These are phyloP conservation scores for Ispidina lecontei DNA, from an alignment of 2,797 vertebrate genomes.

Conservation along the genomic window DNA sequence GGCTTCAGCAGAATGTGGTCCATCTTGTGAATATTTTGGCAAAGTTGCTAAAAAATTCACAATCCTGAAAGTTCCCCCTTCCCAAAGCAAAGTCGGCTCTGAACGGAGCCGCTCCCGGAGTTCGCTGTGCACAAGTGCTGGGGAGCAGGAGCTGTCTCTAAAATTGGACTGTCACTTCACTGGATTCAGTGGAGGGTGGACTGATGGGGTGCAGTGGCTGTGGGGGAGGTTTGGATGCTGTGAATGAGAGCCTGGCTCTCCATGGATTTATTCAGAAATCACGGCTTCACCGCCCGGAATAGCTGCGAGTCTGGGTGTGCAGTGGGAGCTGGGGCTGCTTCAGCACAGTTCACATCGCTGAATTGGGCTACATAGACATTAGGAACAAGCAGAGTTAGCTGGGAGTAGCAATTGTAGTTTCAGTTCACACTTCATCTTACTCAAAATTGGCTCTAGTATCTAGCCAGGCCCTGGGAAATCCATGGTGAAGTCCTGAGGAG, in stretches of 20 bases:
- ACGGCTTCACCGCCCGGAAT: neutral
- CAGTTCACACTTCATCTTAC: neutral
- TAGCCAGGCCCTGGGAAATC: neutral
- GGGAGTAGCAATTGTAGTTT: neutral
- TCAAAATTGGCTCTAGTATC: neutral
- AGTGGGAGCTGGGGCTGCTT: neutral
- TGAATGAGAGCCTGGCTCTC: constrained; percentile 25
- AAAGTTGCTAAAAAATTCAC: neutral
- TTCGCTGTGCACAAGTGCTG: neutral
- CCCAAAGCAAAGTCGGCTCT: neutral
- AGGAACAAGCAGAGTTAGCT: neutral
- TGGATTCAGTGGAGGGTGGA: neutral
- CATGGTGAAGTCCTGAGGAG: neutral
- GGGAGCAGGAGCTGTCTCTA: neutral
- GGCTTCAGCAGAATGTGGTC: neutral
- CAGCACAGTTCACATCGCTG: neutral
- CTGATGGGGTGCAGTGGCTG: neutral
- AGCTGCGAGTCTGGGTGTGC: neutral
- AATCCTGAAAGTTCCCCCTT: neutral
- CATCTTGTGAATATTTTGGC: neutral
- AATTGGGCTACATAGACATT: neutral
- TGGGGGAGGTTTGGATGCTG: neutral
- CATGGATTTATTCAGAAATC: constrained; percentile 17
- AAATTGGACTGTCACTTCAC: neutral
- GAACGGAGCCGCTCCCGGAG: neutral